A percentile compares a stretch with the other conserved stretches of the same genome.
Conservation (phyloP, 2,888 invertebrate species). For the Smittia aterrima region DNA sequence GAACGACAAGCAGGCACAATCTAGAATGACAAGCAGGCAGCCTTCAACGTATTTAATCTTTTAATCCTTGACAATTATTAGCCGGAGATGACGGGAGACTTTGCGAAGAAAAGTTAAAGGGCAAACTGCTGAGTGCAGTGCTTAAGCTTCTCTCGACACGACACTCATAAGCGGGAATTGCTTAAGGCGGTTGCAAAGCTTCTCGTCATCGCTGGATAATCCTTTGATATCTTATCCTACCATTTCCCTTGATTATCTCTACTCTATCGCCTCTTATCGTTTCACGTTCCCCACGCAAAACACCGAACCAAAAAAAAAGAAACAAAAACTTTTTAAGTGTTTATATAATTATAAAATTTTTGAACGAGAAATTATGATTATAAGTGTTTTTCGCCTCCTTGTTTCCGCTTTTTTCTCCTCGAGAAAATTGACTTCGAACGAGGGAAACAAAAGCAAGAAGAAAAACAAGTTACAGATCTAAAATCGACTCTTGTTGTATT, state of each 20-base stretch:
- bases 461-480: neutral
- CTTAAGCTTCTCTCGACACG: neutral
- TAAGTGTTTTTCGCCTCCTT: constrained; percentile 41
- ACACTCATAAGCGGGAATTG: too few relatives aligned
- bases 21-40: neutral
- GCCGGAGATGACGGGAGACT: neutral
- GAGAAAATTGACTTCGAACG: neutral
- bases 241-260: neutral
- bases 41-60: neutral
- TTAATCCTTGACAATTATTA: constrained; percentile 6
- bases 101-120: neutral
- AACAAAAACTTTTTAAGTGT: constrained; percentile 34
- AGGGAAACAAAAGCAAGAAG: constrained; percentile 5
- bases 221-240: neutral
- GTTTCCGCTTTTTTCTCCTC: constrained; percentile 12
- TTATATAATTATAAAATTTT: constrained; percentile 40
- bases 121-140: neutral
- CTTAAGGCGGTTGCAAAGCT: too few relatives aligned
- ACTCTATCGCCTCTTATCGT: neutral
- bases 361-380: constrained; percentile 40
- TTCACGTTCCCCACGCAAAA: neutral
- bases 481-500: constrained; percentile 11
- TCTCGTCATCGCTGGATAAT: neutral
- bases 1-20: neutral
- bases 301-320: neutral